Evolutionary conservation across 2,113 vertebrate genomes (phyloP), one percentile per base, ranked within the genome.

Genomic region (Sinocyclocheilus anshuiensis): DNA sequence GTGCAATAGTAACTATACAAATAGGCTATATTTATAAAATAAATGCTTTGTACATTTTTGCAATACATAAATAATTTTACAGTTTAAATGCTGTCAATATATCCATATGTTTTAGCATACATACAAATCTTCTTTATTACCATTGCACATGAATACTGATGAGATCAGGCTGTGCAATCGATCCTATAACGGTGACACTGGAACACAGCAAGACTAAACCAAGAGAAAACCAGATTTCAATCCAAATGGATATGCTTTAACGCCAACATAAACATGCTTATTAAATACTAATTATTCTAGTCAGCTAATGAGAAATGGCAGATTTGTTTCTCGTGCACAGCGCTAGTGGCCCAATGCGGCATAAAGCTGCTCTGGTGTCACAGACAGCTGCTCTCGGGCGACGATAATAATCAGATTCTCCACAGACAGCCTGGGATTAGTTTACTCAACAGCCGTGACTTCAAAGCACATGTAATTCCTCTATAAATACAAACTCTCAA

Each of bases 401-500:
- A 39, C 55, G 57, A 75, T 80, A 76, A 84, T 84, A 86, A 86
- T 88, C 85, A 86, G 81, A 86, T 88, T 81, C 76, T 79, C 81
- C 57, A 88, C 87, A 88, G 84, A 88, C 77, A 81, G 48, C 18
- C 57, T 80, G 57, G 77, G 83, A 89, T 89, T 84, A 89, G 82
- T 86, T 45, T 87, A 84, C 81, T 80, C 81, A 84, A 79, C 69
- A 75, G 29, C 57, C 55, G 74, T 81, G 67, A 76, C 82, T 87
- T 84, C 74, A 55, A 84, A 87, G 65, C 39, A 72, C 61, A 78
- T 75, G 81, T 80, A 84, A 84, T 84, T 84, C 76, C 33, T 80
- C 50, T 74, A 42, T 74, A 84, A 87, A 87, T 81, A 29, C 48
- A 65, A 84, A 42, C 82, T 84, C 53, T 80, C 53, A 81, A 81